A percentile compares a stretch with the other conserved stretches of the same genome.
These are phyloP conservation scores for Gallinago stenura DNA, from an alignment of 2,797 vertebrate genomes.

Conservation along the genomic window DNA sequence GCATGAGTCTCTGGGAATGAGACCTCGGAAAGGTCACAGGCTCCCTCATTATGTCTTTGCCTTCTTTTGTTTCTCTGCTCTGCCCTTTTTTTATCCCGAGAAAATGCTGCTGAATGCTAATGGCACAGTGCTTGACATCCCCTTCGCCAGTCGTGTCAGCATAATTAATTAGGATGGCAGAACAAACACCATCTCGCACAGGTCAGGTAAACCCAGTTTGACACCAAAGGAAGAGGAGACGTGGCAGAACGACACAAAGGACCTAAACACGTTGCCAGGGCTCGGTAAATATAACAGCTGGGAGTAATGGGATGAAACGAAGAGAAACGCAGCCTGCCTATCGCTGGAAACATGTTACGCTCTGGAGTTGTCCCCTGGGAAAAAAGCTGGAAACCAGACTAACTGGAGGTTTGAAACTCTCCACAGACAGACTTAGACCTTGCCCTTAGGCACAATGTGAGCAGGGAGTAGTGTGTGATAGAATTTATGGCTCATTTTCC, in stretches of 20 bases:
- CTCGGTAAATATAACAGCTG: neutral
- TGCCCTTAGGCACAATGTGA: neutral
- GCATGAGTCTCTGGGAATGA: neutral
- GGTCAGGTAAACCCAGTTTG: neutral
- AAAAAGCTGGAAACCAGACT: neutral
- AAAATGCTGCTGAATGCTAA: neutral
- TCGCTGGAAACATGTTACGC: neutral
- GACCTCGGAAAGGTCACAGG: neutral
- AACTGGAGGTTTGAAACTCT: neutral
- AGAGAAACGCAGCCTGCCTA: neutral
- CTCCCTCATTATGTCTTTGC: neutral
- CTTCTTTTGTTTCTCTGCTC: neutral
- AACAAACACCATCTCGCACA: neutral
- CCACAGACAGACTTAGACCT: neutral
- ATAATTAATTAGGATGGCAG: neutral
- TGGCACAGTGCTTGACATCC: neutral
- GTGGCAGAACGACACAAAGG: neutral
- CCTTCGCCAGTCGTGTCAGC: neutral
- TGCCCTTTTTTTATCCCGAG: conserved; percentile 12
- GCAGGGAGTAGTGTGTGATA: neutral
- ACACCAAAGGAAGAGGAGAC: neutral
- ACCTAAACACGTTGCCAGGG: neutral
- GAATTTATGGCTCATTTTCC: neutral
- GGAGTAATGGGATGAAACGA: neutral
- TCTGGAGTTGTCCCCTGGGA: neutral